A percentile compares a stretch with the other conserved stretches of the same genome.
Conservation (phyloP, 2,113 vertebrate species). For the Telmatochromis sp. region DNA sequence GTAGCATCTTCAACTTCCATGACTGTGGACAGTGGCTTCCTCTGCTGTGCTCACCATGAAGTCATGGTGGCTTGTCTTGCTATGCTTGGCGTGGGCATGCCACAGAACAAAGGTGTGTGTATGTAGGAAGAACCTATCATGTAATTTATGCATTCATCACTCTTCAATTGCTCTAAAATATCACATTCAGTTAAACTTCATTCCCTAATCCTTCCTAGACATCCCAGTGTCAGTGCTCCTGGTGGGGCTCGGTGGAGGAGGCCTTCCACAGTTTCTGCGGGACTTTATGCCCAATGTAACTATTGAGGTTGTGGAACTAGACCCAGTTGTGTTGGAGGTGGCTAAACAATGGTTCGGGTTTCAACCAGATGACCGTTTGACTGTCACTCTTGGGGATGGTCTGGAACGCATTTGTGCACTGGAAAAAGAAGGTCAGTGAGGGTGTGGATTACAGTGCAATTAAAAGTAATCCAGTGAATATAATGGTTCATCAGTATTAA, state of each 20-base stretch:
- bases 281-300: conserved; percentile 77
- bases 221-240: conserved; percentile 73
- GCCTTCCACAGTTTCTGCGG: conserved; percentile 87
- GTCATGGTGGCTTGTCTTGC: conserved; percentile 88
- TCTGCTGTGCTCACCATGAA: conserved; percentile 93
- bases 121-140: neutral
- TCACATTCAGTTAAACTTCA: neutral
- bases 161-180: neutral
- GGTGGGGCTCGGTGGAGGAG: conserved; percentile 90
- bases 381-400: conserved; percentile 82
- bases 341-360: conserved; percentile 87
- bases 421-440: conserved; percentile 73
- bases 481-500: neutral
- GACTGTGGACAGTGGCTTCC: conserved; percentile 81
- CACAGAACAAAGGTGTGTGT: conserved; percentile 48
- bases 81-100: conserved; percentile 66
- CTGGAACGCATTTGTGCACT: conserved; percentile 76
- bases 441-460: neutral
- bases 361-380: conserved; percentile 76
- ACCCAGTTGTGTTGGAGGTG: conserved; percentile 83
- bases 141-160: neutral
- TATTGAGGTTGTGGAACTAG: conserved; percentile 85
- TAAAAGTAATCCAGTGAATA: neutral
- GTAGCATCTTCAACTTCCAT: neutral
- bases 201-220: conserved; percentile 52